Conservation (phyloP, 2,888 invertebrate species). For the Auanema freiburgensis region DNA sequence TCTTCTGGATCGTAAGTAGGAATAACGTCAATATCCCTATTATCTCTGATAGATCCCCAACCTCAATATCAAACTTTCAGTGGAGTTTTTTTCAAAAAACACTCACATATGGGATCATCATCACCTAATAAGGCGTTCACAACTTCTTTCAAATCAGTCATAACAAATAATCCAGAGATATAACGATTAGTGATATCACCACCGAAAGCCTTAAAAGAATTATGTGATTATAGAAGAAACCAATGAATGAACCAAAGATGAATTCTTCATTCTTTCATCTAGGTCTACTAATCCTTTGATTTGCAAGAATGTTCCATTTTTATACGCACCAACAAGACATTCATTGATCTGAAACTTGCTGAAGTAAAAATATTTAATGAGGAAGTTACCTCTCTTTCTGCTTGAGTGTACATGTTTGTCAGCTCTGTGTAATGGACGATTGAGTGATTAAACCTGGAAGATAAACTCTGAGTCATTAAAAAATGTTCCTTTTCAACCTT, state of each 20-base stretch:
- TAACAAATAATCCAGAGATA: slow-evolving; percentile 38
- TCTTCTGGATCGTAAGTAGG: slow-evolving; percentile 24
- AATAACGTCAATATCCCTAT: slow-evolving; percentile 37
- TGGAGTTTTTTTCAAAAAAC: no score
- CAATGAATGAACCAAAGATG: slow-evolving; percentile 23
- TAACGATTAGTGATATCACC: slow-evolving; percentile 43
- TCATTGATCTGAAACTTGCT: slow-evolving; percentile 36
- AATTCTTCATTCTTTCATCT: slow-evolving; percentile 24
- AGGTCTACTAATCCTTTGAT: slow-evolving; percentile 36
- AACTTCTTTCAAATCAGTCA: slow-evolving; percentile 41
- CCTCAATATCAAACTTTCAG: slow-evolving; percentile 21
- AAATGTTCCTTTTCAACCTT: slow-evolving; percentile 16
- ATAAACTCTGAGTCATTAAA: background rate
- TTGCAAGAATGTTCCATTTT: slow-evolving; percentile 41
- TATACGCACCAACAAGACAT: slow-evolving; percentile 34
- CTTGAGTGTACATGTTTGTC: slow-evolving; percentile 37
- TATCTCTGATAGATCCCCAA: slow-evolving; percentile 35
- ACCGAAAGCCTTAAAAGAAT: slow-evolving; percentile 25
- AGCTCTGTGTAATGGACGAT: slow-evolving; percentile 42
- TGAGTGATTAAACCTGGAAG: slow-evolving; percentile 27
- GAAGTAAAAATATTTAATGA: background rate
- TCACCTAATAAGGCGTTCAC: slow-evolving; percentile 43
- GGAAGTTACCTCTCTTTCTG: slow-evolving; percentile 46
- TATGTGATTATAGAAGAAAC: background rate
- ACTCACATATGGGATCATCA: slow-evolving; percentile 34